Base-by-base conservation (phyloP, 2,113 vertebrate genomes). In the Prionailurus viverrinus region DNA sequence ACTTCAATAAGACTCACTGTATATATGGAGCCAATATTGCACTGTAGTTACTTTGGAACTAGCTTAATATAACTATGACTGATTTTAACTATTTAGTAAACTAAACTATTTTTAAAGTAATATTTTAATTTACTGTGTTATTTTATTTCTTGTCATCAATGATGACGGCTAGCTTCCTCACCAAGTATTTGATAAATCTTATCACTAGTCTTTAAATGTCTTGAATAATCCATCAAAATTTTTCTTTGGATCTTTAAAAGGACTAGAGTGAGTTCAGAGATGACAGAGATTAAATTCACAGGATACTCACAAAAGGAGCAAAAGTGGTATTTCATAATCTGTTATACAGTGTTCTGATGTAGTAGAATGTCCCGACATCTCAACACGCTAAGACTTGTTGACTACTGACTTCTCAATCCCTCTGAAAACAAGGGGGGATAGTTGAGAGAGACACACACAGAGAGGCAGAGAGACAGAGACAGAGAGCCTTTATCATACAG, bases 241-340 rank as follows among this genome's bases (percentile, higher is more conserved):
- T 98, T 98, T 97, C 97, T 96, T 97, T 98, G 98, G 97, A 98
- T 98, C 97, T 98, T 98, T 98, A 98, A 98, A 98, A 98, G 97
- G 95, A 98, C 95, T 98, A 91, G 88, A 98, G 97, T 98, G 96
- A 98, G 94, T 97, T 98, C 97, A 98, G 97, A 98, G 89, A 97
- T 94, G 96, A 4, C 41, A 98, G 97, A 98, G 97, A 98, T 97
- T 97, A 98, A 98, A 98, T 97, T 98, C 97, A 97, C 76, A 97
- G 96, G 94, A 98, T 90, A 97, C 90, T 98, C 96, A 97, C 93
- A 96, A 98, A 97, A 98, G 98, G 94, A 97, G 94, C 93, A 97
- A 92, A 98, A 95, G 16, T 58, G 48, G 71, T 96, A 97, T 97
- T 98, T 98, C 96, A 97, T 97, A 97, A 98, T 96, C 80, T 93